Conservation (phyloP, 2,888 invertebrate species). For the Andrena dorsata region DNA sequence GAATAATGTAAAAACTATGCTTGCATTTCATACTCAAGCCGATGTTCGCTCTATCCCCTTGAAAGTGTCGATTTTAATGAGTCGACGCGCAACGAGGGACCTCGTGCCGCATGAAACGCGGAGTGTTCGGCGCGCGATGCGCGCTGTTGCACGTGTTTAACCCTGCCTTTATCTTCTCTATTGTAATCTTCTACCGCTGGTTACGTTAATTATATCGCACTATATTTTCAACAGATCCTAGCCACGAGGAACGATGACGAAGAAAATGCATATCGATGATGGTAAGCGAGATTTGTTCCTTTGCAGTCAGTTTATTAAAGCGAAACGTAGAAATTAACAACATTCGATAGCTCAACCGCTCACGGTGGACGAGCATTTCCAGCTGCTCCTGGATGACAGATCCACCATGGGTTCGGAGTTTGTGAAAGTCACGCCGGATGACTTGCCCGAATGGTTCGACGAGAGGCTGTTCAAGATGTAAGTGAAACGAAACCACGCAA, state of each 20-base stretch:
- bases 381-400: conserved; percentile 60
- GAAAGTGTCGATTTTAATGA: too few species aligned
- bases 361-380: conserved; percentile 75
- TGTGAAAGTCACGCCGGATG: conserved; percentile 70
- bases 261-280: conserved; percentile 63
- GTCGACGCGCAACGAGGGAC: too few species aligned
- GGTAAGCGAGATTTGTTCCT: conserved; percentile 35
- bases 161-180: too few species aligned
- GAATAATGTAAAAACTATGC: too few species aligned
- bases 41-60: too few species aligned
- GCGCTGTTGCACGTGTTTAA: too few species aligned
- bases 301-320: background rate
- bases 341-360: conserved; percentile 68
- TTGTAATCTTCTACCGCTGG: too few species aligned
- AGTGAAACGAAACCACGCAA: conserved; percentile 48
- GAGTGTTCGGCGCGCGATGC: too few species aligned
- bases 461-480: conserved; percentile 86
- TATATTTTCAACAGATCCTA: too few species aligned
- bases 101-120: too few species aligned
- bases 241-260: conserved; percentile 5
- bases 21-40: too few species aligned
- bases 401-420: conserved; percentile 58
- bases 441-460: conserved; percentile 89
- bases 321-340: background rate
- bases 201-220: too few species aligned